Evolutionary conservation across 2,888 invertebrate species (phyloP).

Genomic region (Euzophera pinguis): DNA sequence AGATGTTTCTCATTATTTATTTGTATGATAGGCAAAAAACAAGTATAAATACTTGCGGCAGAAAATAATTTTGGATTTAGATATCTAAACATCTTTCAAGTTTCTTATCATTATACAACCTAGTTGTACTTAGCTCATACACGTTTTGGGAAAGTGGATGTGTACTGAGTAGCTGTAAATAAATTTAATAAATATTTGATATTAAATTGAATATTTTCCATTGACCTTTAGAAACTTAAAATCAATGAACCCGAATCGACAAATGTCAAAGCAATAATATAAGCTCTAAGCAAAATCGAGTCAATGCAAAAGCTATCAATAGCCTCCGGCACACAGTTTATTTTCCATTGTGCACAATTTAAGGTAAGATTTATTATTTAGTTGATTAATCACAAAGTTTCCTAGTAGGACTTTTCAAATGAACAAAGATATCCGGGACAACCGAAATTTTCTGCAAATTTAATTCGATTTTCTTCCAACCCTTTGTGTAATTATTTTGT

Average conservation of each 20-base stretch:
- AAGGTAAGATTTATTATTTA: constrained; percentile 6
- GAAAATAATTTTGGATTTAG: no score
- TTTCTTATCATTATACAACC: no score
- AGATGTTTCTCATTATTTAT: no score
- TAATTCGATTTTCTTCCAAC: constrained; percentile 3
- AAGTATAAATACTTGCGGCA: no score
- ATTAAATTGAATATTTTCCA: no score
- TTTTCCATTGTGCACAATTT: neutral
- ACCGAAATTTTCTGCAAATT: constrained; percentile 3
- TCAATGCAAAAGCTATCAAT: neutral
- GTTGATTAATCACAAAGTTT: neutral
- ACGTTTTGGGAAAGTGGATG: no score
- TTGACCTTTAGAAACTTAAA: neutral
- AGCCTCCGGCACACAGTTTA: neutral
- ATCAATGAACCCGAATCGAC: neutral
- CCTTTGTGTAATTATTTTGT: neutral
- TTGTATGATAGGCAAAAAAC: no score
- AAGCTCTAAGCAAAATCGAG: neutral
- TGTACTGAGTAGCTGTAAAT: no score
- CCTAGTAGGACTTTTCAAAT: neutral
- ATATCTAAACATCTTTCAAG: no score
- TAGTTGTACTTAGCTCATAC: no score
- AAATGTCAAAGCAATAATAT: neutral
- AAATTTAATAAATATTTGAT: no score
- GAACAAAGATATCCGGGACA: neutral